Base-by-base conservation (phyloP, 2,113 vertebrate species). In the Centropus bengalensis region DNA sequence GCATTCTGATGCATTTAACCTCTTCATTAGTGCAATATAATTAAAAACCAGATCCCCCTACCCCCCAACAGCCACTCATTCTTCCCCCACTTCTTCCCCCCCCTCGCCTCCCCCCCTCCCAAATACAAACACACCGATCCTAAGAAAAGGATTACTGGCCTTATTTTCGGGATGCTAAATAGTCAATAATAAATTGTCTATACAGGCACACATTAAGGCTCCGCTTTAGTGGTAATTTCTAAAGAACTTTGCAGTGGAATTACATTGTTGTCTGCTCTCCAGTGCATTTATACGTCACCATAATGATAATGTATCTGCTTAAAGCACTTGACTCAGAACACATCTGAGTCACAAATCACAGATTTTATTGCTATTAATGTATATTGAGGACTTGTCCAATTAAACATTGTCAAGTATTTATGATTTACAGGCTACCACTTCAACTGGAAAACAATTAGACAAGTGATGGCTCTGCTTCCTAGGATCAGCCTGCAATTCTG, bases 271-370 rank as follows among this genome's bases (percentile, higher is more conserved):
- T 80, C 94, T 95, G 91, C 85, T 96, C 94, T 96, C 82, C 87
- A 94, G 91, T 96, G 93, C 96, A 94, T 96, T 96, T 94, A 69
- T 92, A 93, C 63, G 74, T 96, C 91, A 96, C 3, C 76, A 91
- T 94, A 97, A 96, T 68, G 81, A 92, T 94, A 97, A 96, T 93
- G 91, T 86, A 96, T 96, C 96, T 91, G 91, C 85, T 96, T 94
- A 96, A 96, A 97, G 91, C 96, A 94, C 97, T 97, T 96, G 96
- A 93, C 94, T 96, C 91, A 58, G 93, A 96, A 94, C 86, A 94
- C 73, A 93, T 75, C 70, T 33, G 92, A 96, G 96, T 84, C 94
- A 95, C 94, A 97, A 96, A 96, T 88, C 92, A 93, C 55, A 87
- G 82, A 93, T 95, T 96, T 96, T 91, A 94, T 88, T 92, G 84